Base-by-base conservation (phyloP, 2,888 invertebrate genomes). In the Perizoma flavofasciatum region DNA sequence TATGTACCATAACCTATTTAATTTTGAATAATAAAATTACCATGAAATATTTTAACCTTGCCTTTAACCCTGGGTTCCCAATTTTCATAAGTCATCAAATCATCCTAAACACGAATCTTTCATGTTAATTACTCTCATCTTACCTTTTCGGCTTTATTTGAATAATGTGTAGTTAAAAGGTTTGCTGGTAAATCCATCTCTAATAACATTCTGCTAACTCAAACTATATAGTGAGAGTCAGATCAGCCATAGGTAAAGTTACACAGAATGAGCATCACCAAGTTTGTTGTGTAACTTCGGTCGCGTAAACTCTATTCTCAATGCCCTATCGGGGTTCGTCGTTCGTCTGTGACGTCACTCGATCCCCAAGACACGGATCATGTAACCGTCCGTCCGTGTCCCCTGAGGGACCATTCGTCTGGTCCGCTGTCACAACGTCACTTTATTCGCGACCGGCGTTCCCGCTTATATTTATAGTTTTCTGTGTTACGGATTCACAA, bases 381-480 rank as follows among this genome's bases (percentile, higher is more conserved):
- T 80, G 76, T 77, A 79, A 70, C 73, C 72, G 58, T 48, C 32
- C 55, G 48, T 51, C 70, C 66, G 57, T 33, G 32, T 32, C 67
- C 79, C 63, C 76, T 68, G 22, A 46, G 80, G 81, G 77, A 70
- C 73, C 70, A 68, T 77, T 78, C 74, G 71, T 74, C 73, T 71
- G 66, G 61, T 61, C 68, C 70, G 72, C 72, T 74, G 81, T 82
- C 80, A 76, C 79, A 76, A 81, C 79, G 75, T 65, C 66, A 72
- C 63, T 68, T 69, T 72, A 70, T 67, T 67, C 68, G 61, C 61
- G 63, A 69, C 65, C 56, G 60, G 63, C 65, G 65, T 66, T 59
- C 52, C 61, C 51, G 33, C 49, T 58, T 66, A 61, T 73, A 72
- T 77, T 73, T 74, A 76, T 75, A 55, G 68, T 59, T 49, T 53